Conservation (phyloP, 2,888 invertebrate species). For the Lasioglossum oenotherae region DNA sequence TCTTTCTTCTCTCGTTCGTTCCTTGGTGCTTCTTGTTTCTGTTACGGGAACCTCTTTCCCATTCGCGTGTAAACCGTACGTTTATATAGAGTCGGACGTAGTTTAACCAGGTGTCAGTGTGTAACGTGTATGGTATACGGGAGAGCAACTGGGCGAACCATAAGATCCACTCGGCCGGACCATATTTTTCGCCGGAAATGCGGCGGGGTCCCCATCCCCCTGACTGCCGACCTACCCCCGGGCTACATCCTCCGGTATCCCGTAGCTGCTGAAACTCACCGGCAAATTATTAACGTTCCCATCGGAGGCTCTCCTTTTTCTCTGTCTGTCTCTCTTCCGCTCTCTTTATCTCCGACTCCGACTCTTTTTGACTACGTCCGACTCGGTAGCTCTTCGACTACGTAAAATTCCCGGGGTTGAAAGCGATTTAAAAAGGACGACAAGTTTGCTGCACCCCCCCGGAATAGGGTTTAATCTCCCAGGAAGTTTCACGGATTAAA, state of each 20-base stretch:
- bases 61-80: constrained; percentile 27
- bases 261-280: constrained; percentile 43
- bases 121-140: constrained; percentile 20
- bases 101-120: constrained; percentile 43
- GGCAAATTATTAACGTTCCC: constrained; percentile 69
- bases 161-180: constrained; percentile 57
- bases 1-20: background rate
- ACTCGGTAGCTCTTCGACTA: constrained; percentile 44
- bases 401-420: constrained; percentile 63
- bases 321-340: background rate
- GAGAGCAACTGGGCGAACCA: constrained; percentile 28
- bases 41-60: constrained; percentile 4
- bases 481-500: constrained; percentile 59
- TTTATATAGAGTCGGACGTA: constrained; percentile 16
- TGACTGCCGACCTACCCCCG: background rate
- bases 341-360: background rate
- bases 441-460: constrained; percentile 57
- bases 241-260: background rate
- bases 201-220: constrained; percentile 20
- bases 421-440: constrained; percentile 68
- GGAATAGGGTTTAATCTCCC: constrained; percentile 64
- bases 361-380: background rate
- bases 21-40: constrained; percentile 1
- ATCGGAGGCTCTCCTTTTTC: constrained; percentile 43
- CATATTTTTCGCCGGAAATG: constrained; percentile 62